Conservation (phyloP, 2,888 invertebrate genomes). For the Tipula lateralis region DNA sequence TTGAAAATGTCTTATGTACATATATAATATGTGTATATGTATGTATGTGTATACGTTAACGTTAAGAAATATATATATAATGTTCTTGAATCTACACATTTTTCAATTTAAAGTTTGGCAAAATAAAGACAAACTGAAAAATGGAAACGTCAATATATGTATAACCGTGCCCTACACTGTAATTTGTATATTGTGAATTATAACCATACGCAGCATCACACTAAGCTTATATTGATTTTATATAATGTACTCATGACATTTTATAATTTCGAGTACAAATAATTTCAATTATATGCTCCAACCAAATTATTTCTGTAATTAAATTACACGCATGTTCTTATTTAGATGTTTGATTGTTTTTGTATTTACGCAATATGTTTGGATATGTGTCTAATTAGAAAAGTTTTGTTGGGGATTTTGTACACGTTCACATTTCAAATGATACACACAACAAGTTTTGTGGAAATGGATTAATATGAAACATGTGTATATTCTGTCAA, state of each 20-base stretch:
- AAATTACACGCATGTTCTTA: background rate
- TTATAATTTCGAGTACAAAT: background rate
- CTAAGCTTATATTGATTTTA: background rate
- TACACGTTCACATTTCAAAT: background rate
- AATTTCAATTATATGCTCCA: background rate
- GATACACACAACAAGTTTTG: background rate
- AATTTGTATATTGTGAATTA: background rate
- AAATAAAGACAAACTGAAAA: background rate
- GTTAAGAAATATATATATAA: background rate
- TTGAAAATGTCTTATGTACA: background rate
- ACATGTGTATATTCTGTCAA: background rate
- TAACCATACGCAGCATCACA: background rate
- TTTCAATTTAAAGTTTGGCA: background rate
- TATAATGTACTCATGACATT: background rate
- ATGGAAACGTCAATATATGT: background rate
- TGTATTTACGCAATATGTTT: background rate
- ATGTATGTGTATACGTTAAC: background rate
- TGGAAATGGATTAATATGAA: background rate
- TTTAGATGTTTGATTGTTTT: background rate
- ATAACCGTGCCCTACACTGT: background rate
- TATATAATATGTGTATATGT: no score
- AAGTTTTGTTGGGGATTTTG: background rate
- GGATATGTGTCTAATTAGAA: background rate
- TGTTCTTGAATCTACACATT: no score
- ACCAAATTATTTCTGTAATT: background rate